Percentiles rank a stretch among this genome's conserved stretches.
Conservation (phyloP, 2,888 invertebrate species). For the Tineola bisselliella region DNA sequence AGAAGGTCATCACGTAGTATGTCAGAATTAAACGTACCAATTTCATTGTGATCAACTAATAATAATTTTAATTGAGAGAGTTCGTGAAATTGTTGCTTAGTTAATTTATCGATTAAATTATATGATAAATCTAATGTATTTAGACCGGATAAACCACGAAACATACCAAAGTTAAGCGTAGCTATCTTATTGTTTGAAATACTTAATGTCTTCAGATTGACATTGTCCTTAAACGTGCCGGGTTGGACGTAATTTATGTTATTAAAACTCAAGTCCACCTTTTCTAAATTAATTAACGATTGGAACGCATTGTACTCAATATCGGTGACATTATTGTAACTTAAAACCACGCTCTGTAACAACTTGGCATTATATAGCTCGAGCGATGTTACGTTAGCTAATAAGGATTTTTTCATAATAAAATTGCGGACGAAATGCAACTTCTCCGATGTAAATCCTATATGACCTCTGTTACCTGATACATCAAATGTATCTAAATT, state of each 20-base stretch:
- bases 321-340: constrained; percentile 27
- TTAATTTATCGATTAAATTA: constrained; percentile 33
- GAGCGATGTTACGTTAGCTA: constrained; percentile 28
- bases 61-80: constrained; percentile 27
- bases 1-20: background rate
- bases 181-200: constrained; percentile 39
- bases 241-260: constrained; percentile 37
- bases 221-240: constrained; percentile 36
- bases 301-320: constrained; percentile 28
- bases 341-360: constrained; percentile 28
- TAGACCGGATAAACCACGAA: constrained; percentile 32
- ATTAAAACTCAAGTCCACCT: constrained; percentile 40
- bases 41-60: constrained; percentile 40
- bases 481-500: constrained; percentile 19
- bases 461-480: background rate
- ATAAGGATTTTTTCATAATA: constrained; percentile 20
- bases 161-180: constrained; percentile 35
- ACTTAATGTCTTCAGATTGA: constrained; percentile 28
- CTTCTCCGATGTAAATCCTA: background rate
- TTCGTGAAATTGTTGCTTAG: constrained; percentile 38
- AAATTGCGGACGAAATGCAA: background rate
- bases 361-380: constrained; percentile 24
- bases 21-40: constrained; percentile 26
- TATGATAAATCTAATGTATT: constrained; percentile 37
- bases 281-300: constrained; percentile 24